Evolutionary conservation across 2,797 vertebrate species (phyloP).

Genomic region (Luscinia luscinia): DNA sequence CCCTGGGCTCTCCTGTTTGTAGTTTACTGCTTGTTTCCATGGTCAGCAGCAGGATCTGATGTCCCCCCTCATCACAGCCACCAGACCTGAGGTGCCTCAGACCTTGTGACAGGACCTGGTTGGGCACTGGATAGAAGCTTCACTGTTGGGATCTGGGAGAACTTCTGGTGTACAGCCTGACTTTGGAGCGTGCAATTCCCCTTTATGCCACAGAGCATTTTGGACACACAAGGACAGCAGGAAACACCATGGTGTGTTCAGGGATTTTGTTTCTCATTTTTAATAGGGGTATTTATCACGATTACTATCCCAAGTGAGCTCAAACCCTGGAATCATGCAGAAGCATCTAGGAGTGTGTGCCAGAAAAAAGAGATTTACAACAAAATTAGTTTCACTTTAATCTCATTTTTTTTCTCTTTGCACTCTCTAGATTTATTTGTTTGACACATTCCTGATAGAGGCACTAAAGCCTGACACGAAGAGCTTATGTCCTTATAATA

Average conservation of each 20-base stretch:
- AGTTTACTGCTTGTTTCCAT: rapidly evolving
- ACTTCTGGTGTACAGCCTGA: background rate
- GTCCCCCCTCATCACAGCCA: rapidly evolving
- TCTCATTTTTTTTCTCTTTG: background rate
- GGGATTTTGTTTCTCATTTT: background rate
- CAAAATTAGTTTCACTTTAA: background rate
- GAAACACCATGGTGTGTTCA: background rate
- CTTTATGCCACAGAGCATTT: background rate
- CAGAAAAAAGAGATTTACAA: background rate
- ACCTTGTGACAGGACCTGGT: background rate
- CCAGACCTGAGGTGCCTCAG: background rate
- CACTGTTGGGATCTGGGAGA: background rate
- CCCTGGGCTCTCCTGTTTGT: background rate
- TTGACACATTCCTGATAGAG: background rate
- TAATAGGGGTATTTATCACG: background rate
- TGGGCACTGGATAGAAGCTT: background rate
- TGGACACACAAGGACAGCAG: background rate
- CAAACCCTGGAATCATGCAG: background rate
- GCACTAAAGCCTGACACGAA: background rate
- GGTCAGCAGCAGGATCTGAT: background rate
- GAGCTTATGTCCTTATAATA: background rate
- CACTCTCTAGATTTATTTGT: background rate
- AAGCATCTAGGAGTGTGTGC: background rate
- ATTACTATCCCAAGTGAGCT: background rate
- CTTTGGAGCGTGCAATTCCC: rapidly evolving